These are phyloP conservation scores for Uria aalge DNA, from an alignment of 2,113 vertebrate genomes.

Conservation along the genomic window DNA sequence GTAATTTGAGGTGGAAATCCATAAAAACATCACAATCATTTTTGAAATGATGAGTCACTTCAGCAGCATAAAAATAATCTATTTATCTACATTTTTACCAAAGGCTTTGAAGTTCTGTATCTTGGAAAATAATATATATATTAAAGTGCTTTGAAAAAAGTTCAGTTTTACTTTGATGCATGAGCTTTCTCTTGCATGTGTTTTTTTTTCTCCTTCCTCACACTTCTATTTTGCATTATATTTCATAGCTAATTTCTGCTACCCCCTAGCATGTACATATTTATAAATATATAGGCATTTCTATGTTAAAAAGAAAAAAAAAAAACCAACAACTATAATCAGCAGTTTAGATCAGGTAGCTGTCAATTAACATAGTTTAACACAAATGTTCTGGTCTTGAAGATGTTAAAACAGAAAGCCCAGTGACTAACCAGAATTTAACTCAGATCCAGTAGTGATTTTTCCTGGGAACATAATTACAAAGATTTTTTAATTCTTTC, in stretches of 20 bases:
- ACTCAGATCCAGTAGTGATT: not conserved
- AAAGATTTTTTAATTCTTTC: not conserved
- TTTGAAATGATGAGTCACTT: constrained; percentile 42
- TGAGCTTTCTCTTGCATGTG: not conserved
- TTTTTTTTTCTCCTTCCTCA: not conserved
- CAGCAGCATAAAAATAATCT: constrained; percentile 27
- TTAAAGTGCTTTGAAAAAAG: constrained; percentile 3
- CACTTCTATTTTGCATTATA: not conserved
- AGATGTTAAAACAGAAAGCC: not conserved
- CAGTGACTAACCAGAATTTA: not conserved
- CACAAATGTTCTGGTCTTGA: not conserved
- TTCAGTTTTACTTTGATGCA: constrained; percentile 1
- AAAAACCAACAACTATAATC: not conserved
- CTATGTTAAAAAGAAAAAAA: not conserved
- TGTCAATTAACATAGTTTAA: not conserved
- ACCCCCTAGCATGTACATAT: not conserved
- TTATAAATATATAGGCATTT: not conserved
- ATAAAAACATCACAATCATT: not conserved
- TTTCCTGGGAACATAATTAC: not conserved
- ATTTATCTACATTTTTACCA: constrained; percentile 42
- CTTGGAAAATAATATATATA: constrained; percentile 15
- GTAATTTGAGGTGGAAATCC: constrained; percentile 19
- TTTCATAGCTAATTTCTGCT: not conserved
- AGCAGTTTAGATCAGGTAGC: not conserved
- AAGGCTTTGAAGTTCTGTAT: constrained; percentile 36